Evolutionary conservation across 2,113 vertebrate genomes (phyloP).

Genomic region (Sylvilagus bachmani): DNA sequence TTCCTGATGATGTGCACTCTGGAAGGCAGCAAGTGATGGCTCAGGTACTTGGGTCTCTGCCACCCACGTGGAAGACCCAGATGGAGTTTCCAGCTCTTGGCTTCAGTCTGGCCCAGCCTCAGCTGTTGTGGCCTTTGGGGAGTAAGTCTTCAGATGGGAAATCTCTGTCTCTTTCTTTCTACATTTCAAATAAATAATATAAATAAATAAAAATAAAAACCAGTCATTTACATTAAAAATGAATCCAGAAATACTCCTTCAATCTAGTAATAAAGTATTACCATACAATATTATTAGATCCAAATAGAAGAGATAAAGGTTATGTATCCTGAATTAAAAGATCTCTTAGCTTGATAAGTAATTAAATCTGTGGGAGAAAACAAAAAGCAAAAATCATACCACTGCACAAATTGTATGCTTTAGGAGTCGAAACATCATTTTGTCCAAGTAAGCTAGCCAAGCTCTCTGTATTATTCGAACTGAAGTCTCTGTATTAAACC

Average conservation of each 20-base stretch:
- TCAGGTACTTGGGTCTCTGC: too few relatives aligned
- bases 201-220: neutral
- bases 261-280: constrained; percentile 28
- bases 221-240: constrained; percentile 44
- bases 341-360: constrained; percentile 61
- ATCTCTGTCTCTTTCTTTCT: too few relatives aligned
- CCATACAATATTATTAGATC: constrained; percentile 32
- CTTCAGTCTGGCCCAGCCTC: neutral
- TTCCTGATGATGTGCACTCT: too few relatives aligned
- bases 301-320: constrained; percentile 40
- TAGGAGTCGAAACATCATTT: constrained; percentile 85
- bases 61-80: too few relatives aligned
- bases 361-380: constrained; percentile 63
- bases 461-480: constrained; percentile 81
- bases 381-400: constrained; percentile 79
- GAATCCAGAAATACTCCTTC: constrained; percentile 60
- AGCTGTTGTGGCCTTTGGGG: neutral
- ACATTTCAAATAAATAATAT: neutral
- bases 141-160: too few relatives aligned
- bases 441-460: constrained; percentile 78
- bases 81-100: too few relatives aligned
- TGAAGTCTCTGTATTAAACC: constrained; percentile 53
- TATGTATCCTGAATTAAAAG: constrained; percentile 52
- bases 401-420: constrained; percentile 82
- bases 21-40: too few relatives aligned